Evolutionary conservation across 2,888 invertebrate genomes (phyloP).

Genomic region (Tribolium freemani): DNA sequence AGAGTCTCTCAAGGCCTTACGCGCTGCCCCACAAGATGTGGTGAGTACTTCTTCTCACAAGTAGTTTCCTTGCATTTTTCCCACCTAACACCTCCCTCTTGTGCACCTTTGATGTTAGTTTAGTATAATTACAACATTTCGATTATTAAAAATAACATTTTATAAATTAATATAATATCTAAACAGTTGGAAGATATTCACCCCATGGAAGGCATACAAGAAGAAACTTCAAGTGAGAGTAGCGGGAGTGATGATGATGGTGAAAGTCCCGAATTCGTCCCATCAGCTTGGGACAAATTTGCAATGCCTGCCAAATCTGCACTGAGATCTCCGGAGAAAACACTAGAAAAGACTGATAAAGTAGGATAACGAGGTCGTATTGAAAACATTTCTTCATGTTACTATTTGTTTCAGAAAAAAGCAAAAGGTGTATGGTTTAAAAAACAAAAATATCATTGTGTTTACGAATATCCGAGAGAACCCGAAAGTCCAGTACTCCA

Average conservation of each 20-base stretch:
- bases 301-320: constrained; percentile 84
- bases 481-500: constrained; percentile 68
- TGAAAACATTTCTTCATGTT: not conserved
- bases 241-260: constrained; percentile 72
- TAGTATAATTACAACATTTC: not conserved
- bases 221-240: constrained; percentile 58
- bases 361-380: constrained; percentile 39
- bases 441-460: constrained; percentile 86
- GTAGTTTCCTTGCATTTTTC: constrained; percentile 19
- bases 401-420: constrained; percentile 56
- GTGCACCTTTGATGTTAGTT: not conserved
- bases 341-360: constrained; percentile 58
- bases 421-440: constrained; percentile 79
- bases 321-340: constrained; percentile 75
- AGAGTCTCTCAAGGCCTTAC: constrained; percentile 67
- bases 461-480: constrained; percentile 88
- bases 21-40: constrained; percentile 66
- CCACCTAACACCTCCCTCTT: not conserved
- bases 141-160: not conserved
- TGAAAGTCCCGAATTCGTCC: constrained; percentile 79
- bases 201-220: constrained; percentile 61
- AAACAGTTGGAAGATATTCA: constrained; percentile 56
- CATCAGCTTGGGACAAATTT: constrained; percentile 86
- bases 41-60: constrained; percentile 56
- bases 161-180: not conserved